phyloP scores from a whole-genome alignment of 2,888 invertebrate species.

The Apodemia duryi region DNA sequence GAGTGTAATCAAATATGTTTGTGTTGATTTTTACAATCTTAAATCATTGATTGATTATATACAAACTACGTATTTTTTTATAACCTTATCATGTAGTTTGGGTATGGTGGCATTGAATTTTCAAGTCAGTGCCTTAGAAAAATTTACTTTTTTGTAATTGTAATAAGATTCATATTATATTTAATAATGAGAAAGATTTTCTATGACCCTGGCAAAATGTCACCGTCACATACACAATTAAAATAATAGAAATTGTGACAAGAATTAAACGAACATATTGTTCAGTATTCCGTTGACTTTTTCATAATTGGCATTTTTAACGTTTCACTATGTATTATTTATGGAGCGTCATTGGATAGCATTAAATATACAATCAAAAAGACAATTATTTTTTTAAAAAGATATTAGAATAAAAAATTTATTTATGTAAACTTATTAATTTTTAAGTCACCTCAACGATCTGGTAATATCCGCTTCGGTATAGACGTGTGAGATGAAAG shows the following conservation, averaged over 20 bases:
- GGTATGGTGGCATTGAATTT: neutral
- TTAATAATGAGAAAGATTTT: neutral
- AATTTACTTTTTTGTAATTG: neutral
- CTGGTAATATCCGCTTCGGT: no score
- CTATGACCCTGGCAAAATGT: neutral
- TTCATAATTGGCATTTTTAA: no score
- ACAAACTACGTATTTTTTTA: neutral
- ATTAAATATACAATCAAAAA: no score
- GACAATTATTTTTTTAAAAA: no score
- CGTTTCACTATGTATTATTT: no score
- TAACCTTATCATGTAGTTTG: neutral
- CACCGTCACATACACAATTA: neutral
- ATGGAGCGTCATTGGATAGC: no score
- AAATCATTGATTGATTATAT: neutral
- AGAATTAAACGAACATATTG: neutral
- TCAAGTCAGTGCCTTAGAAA: neutral
- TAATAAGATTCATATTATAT: neutral
- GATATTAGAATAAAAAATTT: no score
- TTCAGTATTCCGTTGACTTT: no score
- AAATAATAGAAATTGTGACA: neutral
- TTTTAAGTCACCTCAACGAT: no score
- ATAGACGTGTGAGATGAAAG: no score
- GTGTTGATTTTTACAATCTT: neutral
- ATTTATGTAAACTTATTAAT: no score
- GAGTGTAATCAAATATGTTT: conserved; percentile 10